phyloP scores from a whole-genome alignment of 2,888 invertebrate genomes.

The Cyaniris semiargus region DNA sequence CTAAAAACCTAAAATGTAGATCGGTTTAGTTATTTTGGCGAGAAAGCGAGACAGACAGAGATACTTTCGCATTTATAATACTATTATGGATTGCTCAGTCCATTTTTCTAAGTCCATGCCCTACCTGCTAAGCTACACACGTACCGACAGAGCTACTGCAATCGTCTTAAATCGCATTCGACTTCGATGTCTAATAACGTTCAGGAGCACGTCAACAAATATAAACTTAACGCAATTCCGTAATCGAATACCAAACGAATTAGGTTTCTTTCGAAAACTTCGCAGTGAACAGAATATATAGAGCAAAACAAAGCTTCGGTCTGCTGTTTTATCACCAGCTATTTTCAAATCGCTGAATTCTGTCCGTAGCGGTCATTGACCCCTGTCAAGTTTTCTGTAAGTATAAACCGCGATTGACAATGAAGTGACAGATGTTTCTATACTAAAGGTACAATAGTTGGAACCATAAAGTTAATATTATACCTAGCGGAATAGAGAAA shows the following conservation, averaged over 20 bases:
- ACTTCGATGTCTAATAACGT: background rate
- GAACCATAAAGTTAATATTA: too few species aligned
- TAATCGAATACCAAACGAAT: background rate
- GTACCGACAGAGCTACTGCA: background rate
- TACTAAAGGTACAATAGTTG: too few species aligned
- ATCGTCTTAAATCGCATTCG: background rate
- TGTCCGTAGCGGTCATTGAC: too few species aligned
- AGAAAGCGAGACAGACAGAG: too few species aligned
- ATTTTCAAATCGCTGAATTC: too few species aligned
- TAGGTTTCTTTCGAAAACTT: background rate
- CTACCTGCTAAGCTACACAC: background rate
- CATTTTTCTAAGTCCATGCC: background rate
- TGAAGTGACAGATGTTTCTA: too few species aligned
- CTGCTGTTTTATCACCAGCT: background rate
- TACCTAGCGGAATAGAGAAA: too few species aligned
- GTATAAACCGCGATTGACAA: too few species aligned
- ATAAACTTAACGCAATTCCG: background rate
- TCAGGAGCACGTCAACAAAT: background rate
- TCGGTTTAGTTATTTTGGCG: too few species aligned
- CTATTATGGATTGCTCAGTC: background rate
- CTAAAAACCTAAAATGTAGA: too few species aligned
- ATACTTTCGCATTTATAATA: too few species aligned
- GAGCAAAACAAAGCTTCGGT: background rate
- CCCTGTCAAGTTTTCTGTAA: too few species aligned
- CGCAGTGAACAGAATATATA: background rate